Evolutionary conservation across 37 sponge, comb jelly and placozoan genomes (phyloP).

Genomic region (Hexactinellida sp.): DNA sequence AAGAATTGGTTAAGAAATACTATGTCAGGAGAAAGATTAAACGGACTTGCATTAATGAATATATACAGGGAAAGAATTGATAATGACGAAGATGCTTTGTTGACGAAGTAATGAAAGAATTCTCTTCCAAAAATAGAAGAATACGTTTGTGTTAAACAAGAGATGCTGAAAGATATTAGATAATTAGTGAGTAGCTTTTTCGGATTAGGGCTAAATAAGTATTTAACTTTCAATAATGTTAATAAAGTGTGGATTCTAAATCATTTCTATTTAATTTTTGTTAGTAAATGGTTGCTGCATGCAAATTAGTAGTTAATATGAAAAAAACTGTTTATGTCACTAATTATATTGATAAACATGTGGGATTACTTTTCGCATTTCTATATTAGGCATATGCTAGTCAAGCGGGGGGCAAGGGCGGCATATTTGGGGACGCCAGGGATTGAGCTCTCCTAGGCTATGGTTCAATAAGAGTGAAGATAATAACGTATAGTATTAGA

Average conservation of each 20-base stretch:
- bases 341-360: too few species aligned
- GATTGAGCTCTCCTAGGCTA: too few species aligned
- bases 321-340: too few species aligned
- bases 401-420: too few species aligned
- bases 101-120: background rate
- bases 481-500: too few species aligned
- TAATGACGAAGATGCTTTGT: background rate
- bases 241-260: background rate
- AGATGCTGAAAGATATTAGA: background rate
- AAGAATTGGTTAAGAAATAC: background rate
- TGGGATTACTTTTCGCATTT: too few species aligned
- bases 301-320: too few species aligned
- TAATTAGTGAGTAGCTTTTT: background rate
- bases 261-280: background rate
- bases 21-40: background rate
- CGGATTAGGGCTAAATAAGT: background rate
- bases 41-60: background rate
- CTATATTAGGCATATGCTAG: too few species aligned
- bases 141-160: background rate
- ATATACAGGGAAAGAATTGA: background rate
- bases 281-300: too few species aligned
- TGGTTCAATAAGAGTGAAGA: too few species aligned
- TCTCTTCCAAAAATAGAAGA: background rate
- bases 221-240: background rate
- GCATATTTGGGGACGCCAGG: too few species aligned